Conservation (phyloP, 2,888 invertebrate genomes). For the Volucella inflata region DNA sequence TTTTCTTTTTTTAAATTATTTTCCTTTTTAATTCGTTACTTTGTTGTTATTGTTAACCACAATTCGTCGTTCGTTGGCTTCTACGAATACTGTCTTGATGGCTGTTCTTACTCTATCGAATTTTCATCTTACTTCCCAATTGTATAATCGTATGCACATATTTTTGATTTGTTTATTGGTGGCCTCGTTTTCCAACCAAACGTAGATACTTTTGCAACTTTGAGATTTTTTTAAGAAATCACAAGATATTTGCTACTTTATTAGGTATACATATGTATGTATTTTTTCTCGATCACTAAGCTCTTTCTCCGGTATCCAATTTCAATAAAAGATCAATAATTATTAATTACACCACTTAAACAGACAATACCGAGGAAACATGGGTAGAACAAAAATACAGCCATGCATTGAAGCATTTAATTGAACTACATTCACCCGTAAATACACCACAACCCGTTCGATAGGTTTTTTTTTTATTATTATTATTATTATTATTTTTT, state of each 20-base stretch:
- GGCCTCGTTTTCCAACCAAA: constrained; percentile 11
- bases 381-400: constrained; percentile 1
- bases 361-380: background rate
- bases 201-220: background rate
- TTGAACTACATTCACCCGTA: constrained; percentile 64
- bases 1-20: background rate
- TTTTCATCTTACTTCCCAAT: constrained; percentile 26
- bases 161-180: constrained; percentile 30
- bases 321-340: constrained; percentile 54
- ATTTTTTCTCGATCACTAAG: background rate
- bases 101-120: constrained; percentile 35
- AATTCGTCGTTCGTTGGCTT: constrained; percentile 56
- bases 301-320: background rate
- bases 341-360: constrained; percentile 59
- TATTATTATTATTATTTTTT: background rate
- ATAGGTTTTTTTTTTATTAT: constrained; percentile 58
- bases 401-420: constrained; percentile 48
- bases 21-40: constrained; percentile 4
- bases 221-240: background rate
- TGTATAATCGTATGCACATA: constrained; percentile 51
- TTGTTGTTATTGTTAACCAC: constrained; percentile 51
- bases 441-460: constrained; percentile 66
- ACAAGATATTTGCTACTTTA: background rate
- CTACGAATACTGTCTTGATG: constrained; percentile 21
- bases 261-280: too few species aligned